These are phyloP conservation scores for Melanitta fusca DNA, from an alignment of 2,797 vertebrate genomes.

Conservation along the genomic window DNA sequence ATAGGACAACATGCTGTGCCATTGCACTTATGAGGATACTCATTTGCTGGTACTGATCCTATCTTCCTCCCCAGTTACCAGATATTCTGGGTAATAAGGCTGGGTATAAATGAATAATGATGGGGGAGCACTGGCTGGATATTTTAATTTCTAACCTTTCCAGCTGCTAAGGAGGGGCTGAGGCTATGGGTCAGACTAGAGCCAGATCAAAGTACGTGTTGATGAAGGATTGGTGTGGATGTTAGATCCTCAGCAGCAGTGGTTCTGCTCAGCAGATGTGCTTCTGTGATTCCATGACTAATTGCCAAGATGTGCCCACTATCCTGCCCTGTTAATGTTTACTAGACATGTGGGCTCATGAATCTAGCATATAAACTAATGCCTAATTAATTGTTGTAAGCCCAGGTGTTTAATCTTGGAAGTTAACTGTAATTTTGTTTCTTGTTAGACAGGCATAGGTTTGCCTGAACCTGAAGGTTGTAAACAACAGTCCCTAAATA, in stretches of 20 bases:
- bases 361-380: not conserved
- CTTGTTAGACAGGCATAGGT: not conserved
- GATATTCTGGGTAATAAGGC: too few species aligned
- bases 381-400: not conserved
- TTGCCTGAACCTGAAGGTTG: not conserved
- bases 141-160: not conserved
- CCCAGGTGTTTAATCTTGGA: not conserved
- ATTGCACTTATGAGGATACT: not conserved
- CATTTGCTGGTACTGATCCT: not conserved
- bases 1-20: accelerated
- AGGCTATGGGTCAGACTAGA: not conserved
- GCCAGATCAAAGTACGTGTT: not conserved
- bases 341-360: not conserved
- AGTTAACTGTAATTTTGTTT: not conserved
- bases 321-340: not conserved
- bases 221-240: not conserved
- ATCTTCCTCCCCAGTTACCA: not conserved
- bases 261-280: not conserved
- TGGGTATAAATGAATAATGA: not conserved
- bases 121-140: not conserved
- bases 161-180: not conserved
- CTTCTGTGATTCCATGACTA: not conserved
- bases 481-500: not conserved
- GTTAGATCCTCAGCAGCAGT: accelerated
- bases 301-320: not conserved